These are phyloP conservation scores for Cerceris rybyensis DNA, from an alignment of 2,888 invertebrate species.

Conservation along the genomic window DNA sequence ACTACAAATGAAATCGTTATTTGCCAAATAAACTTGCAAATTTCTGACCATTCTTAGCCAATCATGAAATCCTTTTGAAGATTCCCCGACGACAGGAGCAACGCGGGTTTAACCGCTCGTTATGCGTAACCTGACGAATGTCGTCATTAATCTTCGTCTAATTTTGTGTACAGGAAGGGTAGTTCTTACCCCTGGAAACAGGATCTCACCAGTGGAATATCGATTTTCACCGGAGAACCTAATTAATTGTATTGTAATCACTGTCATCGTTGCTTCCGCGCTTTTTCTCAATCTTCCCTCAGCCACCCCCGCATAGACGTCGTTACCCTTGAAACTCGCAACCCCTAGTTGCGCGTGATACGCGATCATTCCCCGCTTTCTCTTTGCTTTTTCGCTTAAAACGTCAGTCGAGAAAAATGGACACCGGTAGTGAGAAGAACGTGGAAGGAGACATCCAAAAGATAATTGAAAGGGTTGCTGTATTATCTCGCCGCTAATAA, in stretches of 20 bases:
- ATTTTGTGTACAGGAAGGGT: slow-evolving; percentile 21
- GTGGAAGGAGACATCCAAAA: no score
- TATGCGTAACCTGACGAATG: slow-evolving; percentile 62
- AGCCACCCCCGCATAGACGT: no score
- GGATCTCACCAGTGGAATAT: background rate
- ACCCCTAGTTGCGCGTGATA: no score
- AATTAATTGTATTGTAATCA: slow-evolving; percentile 58
- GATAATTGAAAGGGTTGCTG: no score
- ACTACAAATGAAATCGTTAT: no score
- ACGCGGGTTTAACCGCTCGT: slow-evolving; percentile 46
- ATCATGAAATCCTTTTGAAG: slow-evolving; percentile 40
- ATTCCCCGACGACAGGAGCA: background rate
- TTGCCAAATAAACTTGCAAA: no score
- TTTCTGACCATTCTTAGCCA: background rate
- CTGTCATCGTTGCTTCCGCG: slow-evolving; percentile 23
- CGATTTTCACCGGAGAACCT: slow-evolving; percentile 26
- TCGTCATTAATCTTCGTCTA: slow-evolving; percentile 62
- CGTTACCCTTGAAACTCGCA: no score
- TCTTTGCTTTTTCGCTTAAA: no score
- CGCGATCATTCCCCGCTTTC: no score
- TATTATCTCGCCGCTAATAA: no score
- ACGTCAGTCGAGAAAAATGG: no score
- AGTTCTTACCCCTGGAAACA: slow-evolving; percentile 4
- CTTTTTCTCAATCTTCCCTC: background rate
- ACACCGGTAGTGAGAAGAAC: no score